These are phyloP conservation scores for Caracal caracal DNA, from an alignment of 2,113 vertebrate genomes.

Conservation along the genomic window DNA sequence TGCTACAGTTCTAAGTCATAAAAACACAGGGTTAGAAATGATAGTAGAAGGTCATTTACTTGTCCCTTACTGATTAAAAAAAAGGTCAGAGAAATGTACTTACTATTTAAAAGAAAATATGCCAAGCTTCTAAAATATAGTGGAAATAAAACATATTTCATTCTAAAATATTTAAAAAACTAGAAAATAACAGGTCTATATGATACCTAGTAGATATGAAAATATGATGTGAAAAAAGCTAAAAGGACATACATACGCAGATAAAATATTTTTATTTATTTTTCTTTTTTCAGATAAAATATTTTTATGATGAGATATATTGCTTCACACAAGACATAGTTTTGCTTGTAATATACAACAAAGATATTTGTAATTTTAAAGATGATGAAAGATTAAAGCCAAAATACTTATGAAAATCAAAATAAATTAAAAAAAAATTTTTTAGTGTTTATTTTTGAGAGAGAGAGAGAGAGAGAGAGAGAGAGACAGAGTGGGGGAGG, in stretches of 20 bases:
- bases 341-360: slow-evolving; percentile 36
- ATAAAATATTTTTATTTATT: slow-evolving; percentile 43
- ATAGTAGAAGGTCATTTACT: slow-evolving; percentile 47
- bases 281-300: neutral
- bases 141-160: slow-evolving; percentile 55
- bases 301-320: slow-evolving; percentile 54
- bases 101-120: slow-evolving; percentile 39
- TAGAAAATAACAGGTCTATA: slow-evolving; percentile 12
- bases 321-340: neutral
- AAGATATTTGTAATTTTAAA: slow-evolving; percentile 41
- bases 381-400: slow-evolving; percentile 32
- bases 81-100: slow-evolving; percentile 1
- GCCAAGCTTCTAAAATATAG: slow-evolving; percentile 32
- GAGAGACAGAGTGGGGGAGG: too few species aligned
- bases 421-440: neutral
- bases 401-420: slow-evolving; percentile 19
- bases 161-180: neutral
- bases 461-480: too few species aligned
- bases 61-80: slow-evolving; percentile 30
- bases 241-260: neutral
- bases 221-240: slow-evolving; percentile 21
- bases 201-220: slow-evolving; percentile 11
- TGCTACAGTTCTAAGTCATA: slow-evolving; percentile 49
- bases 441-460: too few species aligned
- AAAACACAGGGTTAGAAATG: slow-evolving; percentile 51